phyloP scores from a whole-genome alignment of 2,113 vertebrate species.

The Gopherus evgoodei region DNA sequence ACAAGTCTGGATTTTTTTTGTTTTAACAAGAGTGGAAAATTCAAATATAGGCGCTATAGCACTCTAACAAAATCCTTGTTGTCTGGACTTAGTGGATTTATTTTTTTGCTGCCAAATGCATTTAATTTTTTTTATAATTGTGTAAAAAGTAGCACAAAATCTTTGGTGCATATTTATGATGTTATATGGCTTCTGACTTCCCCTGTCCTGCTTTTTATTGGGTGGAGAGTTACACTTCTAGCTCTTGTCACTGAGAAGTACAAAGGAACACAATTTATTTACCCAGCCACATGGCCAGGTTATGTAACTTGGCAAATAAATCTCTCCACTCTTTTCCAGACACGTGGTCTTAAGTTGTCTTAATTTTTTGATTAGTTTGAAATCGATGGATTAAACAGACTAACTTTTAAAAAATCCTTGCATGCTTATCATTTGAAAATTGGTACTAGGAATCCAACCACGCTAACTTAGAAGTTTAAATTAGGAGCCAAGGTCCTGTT shows the following conservation, averaged over 20 bases:
- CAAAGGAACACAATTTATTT: not conserved
- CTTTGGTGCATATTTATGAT: not conserved
- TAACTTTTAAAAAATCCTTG: not conserved
- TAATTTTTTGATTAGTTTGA: not conserved
- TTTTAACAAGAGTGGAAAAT: not conserved
- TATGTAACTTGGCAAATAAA: not conserved
- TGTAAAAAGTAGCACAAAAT: not conserved
- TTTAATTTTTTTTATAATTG: not conserved
- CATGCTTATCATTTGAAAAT: not conserved
- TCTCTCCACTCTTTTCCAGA: not conserved
- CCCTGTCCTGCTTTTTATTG: not conserved
- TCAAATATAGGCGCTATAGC: rapidly evolving
- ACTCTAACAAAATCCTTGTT: not conserved
- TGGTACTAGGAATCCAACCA: not conserved
- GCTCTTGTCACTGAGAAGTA: not conserved
- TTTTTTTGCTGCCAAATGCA: not conserved
- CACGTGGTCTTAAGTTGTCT: not conserved
- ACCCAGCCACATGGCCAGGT: not conserved
- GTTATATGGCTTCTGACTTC: not conserved
- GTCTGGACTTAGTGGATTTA: not conserved
- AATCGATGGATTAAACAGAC: not conserved
- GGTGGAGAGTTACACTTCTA: not conserved
- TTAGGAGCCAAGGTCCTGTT: not conserved
- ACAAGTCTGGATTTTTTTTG: not conserved
- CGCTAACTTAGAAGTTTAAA: not conserved